phyloP scores from a whole-genome alignment of 2,113 vertebrate genomes.

The Heterotis niloticus region DNA sequence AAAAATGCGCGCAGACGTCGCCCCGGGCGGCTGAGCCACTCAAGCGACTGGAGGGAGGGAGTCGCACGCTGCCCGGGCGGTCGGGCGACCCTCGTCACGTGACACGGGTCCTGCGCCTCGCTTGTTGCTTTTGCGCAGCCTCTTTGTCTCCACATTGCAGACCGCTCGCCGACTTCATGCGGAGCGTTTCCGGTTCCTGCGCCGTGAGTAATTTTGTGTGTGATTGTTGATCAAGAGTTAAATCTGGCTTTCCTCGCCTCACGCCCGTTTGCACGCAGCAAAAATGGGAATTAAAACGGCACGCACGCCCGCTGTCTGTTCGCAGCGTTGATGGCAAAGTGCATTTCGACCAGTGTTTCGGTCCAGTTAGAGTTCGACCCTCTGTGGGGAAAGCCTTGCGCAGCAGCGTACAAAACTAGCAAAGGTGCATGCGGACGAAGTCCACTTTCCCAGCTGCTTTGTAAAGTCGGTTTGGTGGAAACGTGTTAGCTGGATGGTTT shows the following conservation, averaged over 20 bases:
- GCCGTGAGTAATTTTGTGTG: constrained; percentile 13
- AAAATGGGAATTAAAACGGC: neutral
- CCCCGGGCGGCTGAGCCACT: too few relatives aligned
- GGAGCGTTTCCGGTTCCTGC: constrained; percentile 12
- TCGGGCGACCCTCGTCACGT: neutral
- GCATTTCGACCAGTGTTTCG: neutral
- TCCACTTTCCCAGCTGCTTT: too few relatives aligned
- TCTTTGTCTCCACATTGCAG: neutral
- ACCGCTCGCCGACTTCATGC: neutral
- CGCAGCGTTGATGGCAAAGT: neutral
- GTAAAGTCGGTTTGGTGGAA: too few relatives aligned
- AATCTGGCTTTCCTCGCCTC: neutral
- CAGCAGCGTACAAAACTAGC: too few relatives aligned
- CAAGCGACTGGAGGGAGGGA: too few relatives aligned
- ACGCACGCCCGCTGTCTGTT: neutral
- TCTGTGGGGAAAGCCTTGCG: too few relatives aligned
- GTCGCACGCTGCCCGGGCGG: neutral
- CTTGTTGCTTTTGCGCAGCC: neutral
- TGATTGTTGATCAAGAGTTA: constrained; percentile 6
- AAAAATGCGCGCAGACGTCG: too few relatives aligned
- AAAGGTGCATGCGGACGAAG: too few relatives aligned
- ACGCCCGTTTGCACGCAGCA: too few relatives aligned
- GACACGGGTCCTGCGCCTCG: constrained; percentile 3
- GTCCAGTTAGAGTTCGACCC: too few relatives aligned
- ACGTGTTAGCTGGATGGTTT: too few relatives aligned